Conservation (phyloP, 2,113 vertebrate species). For the Dryoscopus gambensis region DNA sequence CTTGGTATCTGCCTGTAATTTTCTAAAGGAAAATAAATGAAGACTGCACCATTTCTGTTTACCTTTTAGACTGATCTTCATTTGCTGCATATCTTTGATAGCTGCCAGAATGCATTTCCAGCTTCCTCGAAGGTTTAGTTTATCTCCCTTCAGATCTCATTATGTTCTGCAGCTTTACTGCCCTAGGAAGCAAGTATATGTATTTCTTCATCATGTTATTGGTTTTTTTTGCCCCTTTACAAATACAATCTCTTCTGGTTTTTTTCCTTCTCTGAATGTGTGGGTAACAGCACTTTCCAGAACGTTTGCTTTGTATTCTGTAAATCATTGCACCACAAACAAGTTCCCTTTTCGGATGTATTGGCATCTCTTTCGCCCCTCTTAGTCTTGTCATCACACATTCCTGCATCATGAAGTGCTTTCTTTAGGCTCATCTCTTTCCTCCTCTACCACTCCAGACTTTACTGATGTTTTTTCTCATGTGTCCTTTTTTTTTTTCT, state of each 20-base stretch:
- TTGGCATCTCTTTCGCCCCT: neutral
- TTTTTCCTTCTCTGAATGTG: neutral
- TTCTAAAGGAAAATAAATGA: neutral
- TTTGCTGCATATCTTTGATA: neutral
- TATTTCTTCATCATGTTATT: neutral
- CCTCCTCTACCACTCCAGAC: neutral
- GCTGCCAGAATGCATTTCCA: slow-evolving; percentile 22
- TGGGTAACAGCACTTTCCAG: neutral
- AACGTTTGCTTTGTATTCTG: neutral
- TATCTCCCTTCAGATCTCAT: slow-evolving; percentile 44
- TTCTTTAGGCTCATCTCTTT: neutral
- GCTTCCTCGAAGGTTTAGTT: neutral
- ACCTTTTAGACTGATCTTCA: neutral
- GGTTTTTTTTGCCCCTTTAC: neutral
- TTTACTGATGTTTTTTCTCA: neutral
- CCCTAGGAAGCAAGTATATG: neutral
- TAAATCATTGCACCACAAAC: neutral
- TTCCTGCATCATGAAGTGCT: neutral
- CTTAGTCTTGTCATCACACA: neutral
- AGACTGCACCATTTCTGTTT: neutral
- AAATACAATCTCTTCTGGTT: neutral
- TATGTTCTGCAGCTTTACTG: neutral
- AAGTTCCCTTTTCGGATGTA: neutral
- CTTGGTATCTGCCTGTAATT: neutral
- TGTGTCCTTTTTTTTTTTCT: neutral